Conservation (phyloP, 2,888 invertebrate genomes). For the Brachynemurus nebulosus region DNA sequence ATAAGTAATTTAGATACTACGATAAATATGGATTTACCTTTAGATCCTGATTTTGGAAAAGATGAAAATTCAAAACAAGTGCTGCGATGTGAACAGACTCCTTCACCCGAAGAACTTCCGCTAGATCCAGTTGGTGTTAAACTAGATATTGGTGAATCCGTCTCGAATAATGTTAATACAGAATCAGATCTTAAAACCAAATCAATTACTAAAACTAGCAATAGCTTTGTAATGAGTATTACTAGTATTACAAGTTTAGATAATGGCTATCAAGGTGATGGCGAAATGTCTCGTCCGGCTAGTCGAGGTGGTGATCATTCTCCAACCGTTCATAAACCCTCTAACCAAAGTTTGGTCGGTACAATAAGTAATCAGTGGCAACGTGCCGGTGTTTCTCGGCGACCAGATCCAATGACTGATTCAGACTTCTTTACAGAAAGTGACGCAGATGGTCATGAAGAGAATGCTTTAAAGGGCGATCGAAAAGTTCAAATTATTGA, state of each 20-base stretch:
- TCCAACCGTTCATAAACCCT: constrained; percentile 38
- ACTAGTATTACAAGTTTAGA: constrained; percentile 87
- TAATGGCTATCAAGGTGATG: constrained; percentile 88
- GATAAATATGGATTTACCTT: constrained; percentile 39
- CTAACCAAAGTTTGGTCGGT: constrained; percentile 29
- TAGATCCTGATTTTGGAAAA: constrained; percentile 30
- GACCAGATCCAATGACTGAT: constrained; percentile 79
- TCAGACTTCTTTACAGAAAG: constrained; percentile 85
- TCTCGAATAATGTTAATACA: constrained; percentile 17
- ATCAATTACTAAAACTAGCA: constrained; percentile 50
- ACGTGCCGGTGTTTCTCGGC: constrained; percentile 44
- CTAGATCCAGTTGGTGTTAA: constrained; percentile 57
- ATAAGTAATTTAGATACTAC: constrained; percentile 45
- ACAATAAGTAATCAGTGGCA: constrained; percentile 41
- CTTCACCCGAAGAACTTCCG: constrained; percentile 74
- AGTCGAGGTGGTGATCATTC: constrained; percentile 70
- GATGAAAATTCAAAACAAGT: constrained; percentile 24
- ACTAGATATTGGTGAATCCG: constrained; percentile 37
- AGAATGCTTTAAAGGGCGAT: constrained; percentile 54
- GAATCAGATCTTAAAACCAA: constrained; percentile 36
- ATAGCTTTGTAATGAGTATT: constrained; percentile 71
- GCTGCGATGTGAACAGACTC: constrained; percentile 57
- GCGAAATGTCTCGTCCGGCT: constrained; percentile 76
- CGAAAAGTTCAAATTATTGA: constrained; percentile 74
- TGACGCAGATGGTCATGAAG: constrained; percentile 75